phyloP scores from a whole-genome alignment of 2,888 invertebrate species.

The Lamellibrachia satsuma region DNA sequence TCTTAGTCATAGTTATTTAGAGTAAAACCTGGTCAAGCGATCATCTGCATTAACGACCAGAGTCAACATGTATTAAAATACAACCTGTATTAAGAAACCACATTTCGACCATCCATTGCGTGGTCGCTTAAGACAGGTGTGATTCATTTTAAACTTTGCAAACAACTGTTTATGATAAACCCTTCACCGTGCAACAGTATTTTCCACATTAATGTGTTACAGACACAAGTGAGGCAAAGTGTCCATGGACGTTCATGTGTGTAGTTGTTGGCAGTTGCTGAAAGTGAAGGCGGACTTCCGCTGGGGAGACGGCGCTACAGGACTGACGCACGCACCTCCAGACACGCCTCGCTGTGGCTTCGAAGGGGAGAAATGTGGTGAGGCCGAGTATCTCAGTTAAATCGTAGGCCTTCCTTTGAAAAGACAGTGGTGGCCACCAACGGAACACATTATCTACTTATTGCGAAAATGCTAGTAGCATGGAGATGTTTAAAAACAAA shows the following conservation, averaged over 20 bases:
- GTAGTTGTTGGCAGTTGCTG: neutral
- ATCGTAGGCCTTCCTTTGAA: neutral
- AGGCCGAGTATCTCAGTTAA: neutral
- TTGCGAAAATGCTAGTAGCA: too few relatives aligned
- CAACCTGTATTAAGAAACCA: too few relatives aligned
- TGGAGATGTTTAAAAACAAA: too few relatives aligned
- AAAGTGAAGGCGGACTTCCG: neutral
- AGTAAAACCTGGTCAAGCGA: too few relatives aligned
- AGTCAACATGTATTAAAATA: too few relatives aligned
- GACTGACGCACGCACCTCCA: conserved; percentile 45
- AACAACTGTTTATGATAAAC: neutral
- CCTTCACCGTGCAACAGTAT: too few relatives aligned
- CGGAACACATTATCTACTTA: neutral
- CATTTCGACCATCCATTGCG: too few relatives aligned
- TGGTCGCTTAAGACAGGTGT: too few relatives aligned
- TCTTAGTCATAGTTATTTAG: too few relatives aligned
- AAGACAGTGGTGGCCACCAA: neutral
- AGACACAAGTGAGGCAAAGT: neutral
- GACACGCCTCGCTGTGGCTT: conserved; percentile 55
- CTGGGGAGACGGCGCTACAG: conserved; percentile 54
- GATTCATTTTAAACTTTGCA: neutral
- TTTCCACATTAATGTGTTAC: too few relatives aligned
- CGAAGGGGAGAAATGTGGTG: conserved; percentile 48
- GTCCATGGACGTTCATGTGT: neutral
- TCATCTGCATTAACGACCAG: too few relatives aligned